Base-by-base conservation (phyloP, 2,113 vertebrate species). In the Amazona guildingii region DNA sequence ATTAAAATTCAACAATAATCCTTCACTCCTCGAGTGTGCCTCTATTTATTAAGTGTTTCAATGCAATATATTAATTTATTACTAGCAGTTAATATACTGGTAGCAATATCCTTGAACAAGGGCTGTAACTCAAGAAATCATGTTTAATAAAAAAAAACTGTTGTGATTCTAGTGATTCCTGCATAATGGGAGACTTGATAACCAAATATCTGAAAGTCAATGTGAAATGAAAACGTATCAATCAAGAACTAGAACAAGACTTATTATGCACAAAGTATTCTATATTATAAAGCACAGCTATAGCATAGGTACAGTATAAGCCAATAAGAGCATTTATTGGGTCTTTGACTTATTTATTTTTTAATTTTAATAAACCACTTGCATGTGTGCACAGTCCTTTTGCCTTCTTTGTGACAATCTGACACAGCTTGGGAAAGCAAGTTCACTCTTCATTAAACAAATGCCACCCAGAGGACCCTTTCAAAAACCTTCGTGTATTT, bases 1-100 rank as follows among this genome's bases (percentile, higher is more conserved):
- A 92, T 95, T 97, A 94, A 97, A 95, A 96, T 96, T 97, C 86
- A 94, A 94, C 51, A 95, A 95, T 95, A 96, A 95, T 85, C 59
- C 33, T 95, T 97, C 63, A 81, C 5, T 93, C 21, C 78, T 80
- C 90, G 94, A 92, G 31, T 59, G 54, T 96, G 75, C 10, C 41
- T 95, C 79, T 90, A 62, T 88, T 97, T 90, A 92, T 90, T 89
- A 96, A 95, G 74, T 84, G 95, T 95, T 95, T 96, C 86, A 93
- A 39, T 92, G 86, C 37, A 79, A 75, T 78, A 43, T 79, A 95
- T 97, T 95, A 97, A 97, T 97, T 97, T 97, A 94, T 95, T 96
- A 88, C 49, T 41, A 87, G 77, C 63, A 97, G 67, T 97, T 90
- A 96, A 93, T 0, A 0, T 88, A 63, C 72, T 90, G 37, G 55